phyloP scores from a whole-genome alignment of 37 sponge, comb jelly and placozoan species.

The Agelas oroides region DNA sequence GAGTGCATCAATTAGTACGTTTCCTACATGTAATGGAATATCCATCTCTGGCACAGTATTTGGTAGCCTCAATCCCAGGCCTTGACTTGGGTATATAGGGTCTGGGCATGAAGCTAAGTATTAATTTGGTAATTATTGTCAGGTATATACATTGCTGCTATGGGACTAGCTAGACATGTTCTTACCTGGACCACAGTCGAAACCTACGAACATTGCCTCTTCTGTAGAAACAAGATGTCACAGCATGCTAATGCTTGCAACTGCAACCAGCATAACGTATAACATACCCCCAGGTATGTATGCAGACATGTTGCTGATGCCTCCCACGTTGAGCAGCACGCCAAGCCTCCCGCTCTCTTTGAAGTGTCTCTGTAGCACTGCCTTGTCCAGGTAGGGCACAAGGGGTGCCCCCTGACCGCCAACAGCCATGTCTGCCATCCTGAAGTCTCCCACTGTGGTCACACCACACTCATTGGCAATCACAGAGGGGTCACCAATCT shows the following conservation, averaged over 20 bases:
- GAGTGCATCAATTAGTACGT: conserved; percentile 68
- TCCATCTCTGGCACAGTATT: no score
- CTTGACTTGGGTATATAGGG: no score
- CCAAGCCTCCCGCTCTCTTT: conserved; percentile 41
- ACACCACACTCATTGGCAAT: conserved; percentile 74
- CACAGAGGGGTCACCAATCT: conserved; percentile 72
- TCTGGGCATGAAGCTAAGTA: no score
- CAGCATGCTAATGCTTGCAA: not conserved
- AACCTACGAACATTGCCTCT: conserved; percentile 34
- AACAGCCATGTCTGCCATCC: conserved; percentile 71
- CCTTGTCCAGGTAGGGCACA: conserved; percentile 70
- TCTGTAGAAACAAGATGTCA: not conserved
- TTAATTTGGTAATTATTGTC: no score
- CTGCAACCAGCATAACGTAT: not conserved
- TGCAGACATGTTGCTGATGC: conserved; percentile 74
- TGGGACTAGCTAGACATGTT: no score
- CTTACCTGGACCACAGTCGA: conserved; percentile 86
- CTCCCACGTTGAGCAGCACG: conserved; percentile 75
- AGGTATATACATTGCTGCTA: no score
- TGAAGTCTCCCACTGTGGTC: conserved; percentile 81
- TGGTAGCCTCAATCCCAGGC: no score
- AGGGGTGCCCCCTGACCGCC: conserved; percentile 87
- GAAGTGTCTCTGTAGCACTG: conserved; percentile 35
- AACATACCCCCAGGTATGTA: not conserved
- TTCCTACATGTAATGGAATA: conserved; percentile 30